Base-by-base conservation (phyloP, 2,888 invertebrate species). In the Cataglyphis livida region DNA sequence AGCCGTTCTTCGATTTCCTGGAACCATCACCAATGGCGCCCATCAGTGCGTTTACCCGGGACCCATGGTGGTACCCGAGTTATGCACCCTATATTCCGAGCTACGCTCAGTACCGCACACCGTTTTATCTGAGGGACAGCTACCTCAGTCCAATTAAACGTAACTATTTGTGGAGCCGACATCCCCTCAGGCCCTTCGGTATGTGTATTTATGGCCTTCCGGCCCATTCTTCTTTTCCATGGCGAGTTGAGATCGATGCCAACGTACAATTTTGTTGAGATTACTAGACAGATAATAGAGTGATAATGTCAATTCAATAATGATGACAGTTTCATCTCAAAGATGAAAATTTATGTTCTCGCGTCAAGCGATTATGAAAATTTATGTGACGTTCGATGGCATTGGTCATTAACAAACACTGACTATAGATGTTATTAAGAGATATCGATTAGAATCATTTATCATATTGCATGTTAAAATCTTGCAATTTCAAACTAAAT, bases 101-200 rank as follows among this genome's bases (percentile, higher is more conserved):
- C 88, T 95, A 95, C 93, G 95, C 95, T 93, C 96, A 96, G 92
- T 96, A 96, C 96, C 96, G 96, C 95, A 96, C 96, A 94, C 97
- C 97, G 86, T 97, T 96, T 95, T 97, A 97, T 95, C 96, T 98
- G 94, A 96, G 98, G 91, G 97, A 98, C 96, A 98, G 98, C 94
- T 98, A 97, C 96, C 96, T 98, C 95, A 98, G 98, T 94, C 98
- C 98, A 86, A 96, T 98, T 95, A 98, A 98, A 96, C 97, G 98
- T 95, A 97, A 97, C 95, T 98, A 97, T 96, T 96, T 98, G 94
- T 98, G 98, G 98, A 97, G 97, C 95, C 97, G 97, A 95, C 98
- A 98, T 95, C 98, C 98, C 95, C 96, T 97, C 95, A 97, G 98
- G 95, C 98, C 98, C 94, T 97, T 98, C 96, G 97, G 98, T 98